Evolutionary conservation across 1,140 invertebrate species (phyloP), one percentile per base, ranked within the genome.

Genomic region (Mamestra configurata): DNA sequence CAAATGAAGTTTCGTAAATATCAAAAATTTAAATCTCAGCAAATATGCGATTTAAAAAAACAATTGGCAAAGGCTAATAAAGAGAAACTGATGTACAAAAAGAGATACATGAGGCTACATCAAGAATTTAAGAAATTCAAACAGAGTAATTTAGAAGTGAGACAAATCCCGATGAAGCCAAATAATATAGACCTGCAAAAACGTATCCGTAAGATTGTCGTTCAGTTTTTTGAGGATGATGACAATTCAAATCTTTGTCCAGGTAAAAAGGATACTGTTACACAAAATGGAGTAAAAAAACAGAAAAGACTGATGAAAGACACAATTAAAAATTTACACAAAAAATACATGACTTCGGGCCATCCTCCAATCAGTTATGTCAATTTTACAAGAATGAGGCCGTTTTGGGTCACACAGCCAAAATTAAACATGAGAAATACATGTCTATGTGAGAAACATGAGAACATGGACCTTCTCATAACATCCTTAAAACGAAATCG

Each of bases 311-410:
- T 51, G 49, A 18, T 51, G n/a, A n/a, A 51, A 18, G 49, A 51
- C 49, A 51, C 49, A n/a, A 51, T 51, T n/a, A 51, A 51, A 51
- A 51, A 51, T 51, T 18, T 51, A 51, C n/a, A 51, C 49, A 51
- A 46, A 46, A 46, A 46, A 8, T 46, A 46, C 10, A 5, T 46
- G 43, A 46, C 43, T 46, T 46, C 43, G 43, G 43, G 43, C 31
- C 7, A 35, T 7, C 31, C 43, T 46, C 43, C 43, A 51, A 51
- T 51, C 15, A 51, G 49, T 51, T 51, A 51, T 7, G 49, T 51
- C n/a, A 51, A 8, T 18, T 51, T 51, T 18, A 18, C 49, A 51
- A n/a, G 49, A 51, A n/a, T 51, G n/a, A n/a, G 49, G 15, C 49
- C 49, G 49, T 51, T 51, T 51, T 51, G 49, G 49, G 49, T 51